Base-by-base conservation (phyloP, 2,888 invertebrate genomes). In the Eupithecia insigniata region DNA sequence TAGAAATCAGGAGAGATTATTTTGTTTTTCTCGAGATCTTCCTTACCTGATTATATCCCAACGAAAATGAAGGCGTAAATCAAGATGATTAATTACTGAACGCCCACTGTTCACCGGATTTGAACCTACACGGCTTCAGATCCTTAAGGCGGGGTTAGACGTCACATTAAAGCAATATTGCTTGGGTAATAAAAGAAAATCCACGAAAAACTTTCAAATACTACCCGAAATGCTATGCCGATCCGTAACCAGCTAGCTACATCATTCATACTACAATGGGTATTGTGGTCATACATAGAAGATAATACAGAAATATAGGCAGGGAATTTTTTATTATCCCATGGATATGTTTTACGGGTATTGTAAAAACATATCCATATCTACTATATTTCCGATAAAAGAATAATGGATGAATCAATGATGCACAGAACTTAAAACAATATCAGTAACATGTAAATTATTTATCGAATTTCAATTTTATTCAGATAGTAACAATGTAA, bases 81-180 rank as follows among this genome's bases (percentile, higher is more conserved):
- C 68, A 61, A 28, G 18, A 61, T 39, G 68, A 68, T 68, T 61
- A n/a, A 68, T 68, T 60, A 61, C 60, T 43, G 7, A 30, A 60
- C 61, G 61, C 61, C 61, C 61, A 58, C 66, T 55, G 51, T 51
- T 22, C 26, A 61, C 60, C 61, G 68, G 68, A 61, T 68, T 68
- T n/a, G 61, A 68, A 68, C 68, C 61, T 36, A 43, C 67, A 60
- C 68, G 61, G 61, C 61, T 62, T 34, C 22, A 12, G 61, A 43
- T 61, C n/a, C 61, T 68, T 18, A 39, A 43, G 60, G 61, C 61
- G 61, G 61, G 14, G 61, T 26, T 16, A 8, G 6, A 18, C 32
- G 60, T 58, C 67, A 58, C 61, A 62, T 62, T 62, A 58, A 34
- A 39, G 36, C 28, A 39, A 62, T 8, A 62, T 34, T 62, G 34